Conservation (phyloP, 2,113 vertebrate species). For the Sinocyclocheilus grahami region DNA sequence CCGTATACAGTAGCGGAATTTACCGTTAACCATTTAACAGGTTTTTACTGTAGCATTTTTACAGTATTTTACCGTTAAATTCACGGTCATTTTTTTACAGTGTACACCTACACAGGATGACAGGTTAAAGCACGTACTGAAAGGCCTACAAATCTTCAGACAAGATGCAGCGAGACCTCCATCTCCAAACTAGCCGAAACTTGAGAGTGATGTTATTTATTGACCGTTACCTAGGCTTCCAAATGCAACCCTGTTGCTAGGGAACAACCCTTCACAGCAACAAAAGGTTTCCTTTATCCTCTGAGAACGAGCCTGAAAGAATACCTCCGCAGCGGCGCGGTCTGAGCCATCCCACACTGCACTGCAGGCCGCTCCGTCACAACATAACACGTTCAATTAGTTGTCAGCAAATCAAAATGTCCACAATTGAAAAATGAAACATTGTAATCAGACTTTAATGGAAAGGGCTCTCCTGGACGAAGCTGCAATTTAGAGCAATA, state of each 20-base stretch:
- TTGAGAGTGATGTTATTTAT: slow-evolving; percentile 68
- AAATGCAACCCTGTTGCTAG: slow-evolving; percentile 80
- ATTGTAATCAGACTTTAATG: too few species aligned
- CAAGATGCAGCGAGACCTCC: slow-evolving; percentile 45
- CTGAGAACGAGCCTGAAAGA: slow-evolving; percentile 63
- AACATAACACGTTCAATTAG: background rate
- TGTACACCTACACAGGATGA: too few species aligned
- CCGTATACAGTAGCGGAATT: too few species aligned
- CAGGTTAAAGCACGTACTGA: background rate
- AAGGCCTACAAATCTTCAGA: slow-evolving; percentile 17
- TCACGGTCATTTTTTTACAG: too few species aligned
- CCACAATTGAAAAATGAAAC: too few species aligned
- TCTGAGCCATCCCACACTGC: slow-evolving; percentile 15
- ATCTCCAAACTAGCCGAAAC: slow-evolving; percentile 50
- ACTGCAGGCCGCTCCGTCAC: background rate
- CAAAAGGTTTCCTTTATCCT: slow-evolving; percentile 72
- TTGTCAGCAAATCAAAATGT: too few species aligned
- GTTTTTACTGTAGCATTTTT: too few species aligned
- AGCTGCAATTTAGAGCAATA: background rate
- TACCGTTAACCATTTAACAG: too few species aligned
- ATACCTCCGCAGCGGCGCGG: slow-evolving; percentile 60
- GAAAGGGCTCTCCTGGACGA: too few species aligned
- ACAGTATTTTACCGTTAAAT: too few species aligned
- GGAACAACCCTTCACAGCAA: slow-evolving; percentile 81
- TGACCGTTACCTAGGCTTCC: slow-evolving; percentile 68